Evolutionary conservation across 2,888 invertebrate genomes (phyloP).

Genomic region (Girardia tigrina): DNA sequence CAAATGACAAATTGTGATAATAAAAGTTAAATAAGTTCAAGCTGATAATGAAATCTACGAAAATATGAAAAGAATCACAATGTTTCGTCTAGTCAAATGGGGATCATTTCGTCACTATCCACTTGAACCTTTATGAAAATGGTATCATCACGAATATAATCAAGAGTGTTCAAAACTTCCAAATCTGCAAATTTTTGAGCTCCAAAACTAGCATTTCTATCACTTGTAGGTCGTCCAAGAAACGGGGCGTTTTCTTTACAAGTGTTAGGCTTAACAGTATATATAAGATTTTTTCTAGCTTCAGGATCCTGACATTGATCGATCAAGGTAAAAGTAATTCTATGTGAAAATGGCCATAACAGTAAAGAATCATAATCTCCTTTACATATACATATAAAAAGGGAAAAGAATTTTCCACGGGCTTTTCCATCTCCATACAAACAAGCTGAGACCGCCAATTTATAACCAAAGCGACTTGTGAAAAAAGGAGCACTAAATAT

Average conservation of each 20-base stretch:
- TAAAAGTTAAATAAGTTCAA: too few relatives aligned
- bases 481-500: conserved; percentile 49
- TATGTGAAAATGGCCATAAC: conserved; percentile 43
- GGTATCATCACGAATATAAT: conserved; percentile 40
- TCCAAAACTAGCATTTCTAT: conserved; percentile 49
- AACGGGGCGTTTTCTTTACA: conserved; percentile 43
- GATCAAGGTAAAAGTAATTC: conserved; percentile 42
- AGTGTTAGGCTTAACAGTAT: conserved; percentile 42
- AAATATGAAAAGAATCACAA: too few relatives aligned
- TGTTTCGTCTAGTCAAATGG: neutral
- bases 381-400: conserved; percentile 42
- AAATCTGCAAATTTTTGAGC: conserved; percentile 43
- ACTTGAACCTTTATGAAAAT: conserved; percentile 40
- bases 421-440: conserved; percentile 46
- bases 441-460: conserved; percentile 46
- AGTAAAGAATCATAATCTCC: conserved; percentile 44
- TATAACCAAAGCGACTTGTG: conserved; percentile 50
- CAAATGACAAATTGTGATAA: too few relatives aligned
- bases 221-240: conserved; percentile 46
- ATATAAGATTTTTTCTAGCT: conserved; percentile 45
- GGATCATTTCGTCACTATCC: conserved; percentile 39
- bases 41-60: too few relatives aligned
- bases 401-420: conserved; percentile 42
- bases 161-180: conserved; percentile 38
- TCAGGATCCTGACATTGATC: conserved; percentile 44